Conservation (phyloP, 92 coral and sea anemone species). For the Pocillopora meandrina region DNA sequence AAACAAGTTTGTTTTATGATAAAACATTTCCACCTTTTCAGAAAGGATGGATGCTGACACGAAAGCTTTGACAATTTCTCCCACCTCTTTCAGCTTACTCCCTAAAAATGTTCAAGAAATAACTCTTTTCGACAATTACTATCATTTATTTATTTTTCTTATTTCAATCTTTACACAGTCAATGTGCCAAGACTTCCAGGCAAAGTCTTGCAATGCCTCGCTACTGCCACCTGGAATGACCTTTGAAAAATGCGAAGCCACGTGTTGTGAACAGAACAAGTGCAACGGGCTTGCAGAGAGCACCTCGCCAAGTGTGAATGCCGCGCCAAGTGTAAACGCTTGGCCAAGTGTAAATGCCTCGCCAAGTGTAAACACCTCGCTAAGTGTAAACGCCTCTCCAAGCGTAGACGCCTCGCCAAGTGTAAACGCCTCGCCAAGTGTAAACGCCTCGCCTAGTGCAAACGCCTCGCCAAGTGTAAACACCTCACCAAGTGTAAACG, state of each 20-base stretch:
- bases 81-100: background rate
- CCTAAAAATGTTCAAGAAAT: background rate
- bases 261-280: background rate
- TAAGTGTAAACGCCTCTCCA: too few relatives aligned
- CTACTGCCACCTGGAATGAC: background rate
- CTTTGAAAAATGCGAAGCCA: background rate
- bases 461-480: too few relatives aligned
- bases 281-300: background rate
- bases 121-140: too few relatives aligned
- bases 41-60: too few relatives aligned
- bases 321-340: too few relatives aligned
- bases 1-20: too few relatives aligned
- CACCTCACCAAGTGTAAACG: too few relatives aligned
- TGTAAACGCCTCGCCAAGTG: too few relatives aligned
- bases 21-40: too few relatives aligned
- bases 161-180: background rate
- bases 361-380: background rate
- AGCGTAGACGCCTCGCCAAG: background rate
- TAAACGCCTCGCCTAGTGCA: too few relatives aligned
- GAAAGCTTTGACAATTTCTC: too few relatives aligned
- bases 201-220: background rate
- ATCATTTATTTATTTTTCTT: background rate
- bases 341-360: too few relatives aligned
- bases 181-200: background rate
- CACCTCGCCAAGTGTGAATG: background rate